These are phyloP conservation scores for Cheumatopsyche charites DNA, from an alignment of 1,140 invertebrate genomes.

Conservation along the genomic window DNA sequence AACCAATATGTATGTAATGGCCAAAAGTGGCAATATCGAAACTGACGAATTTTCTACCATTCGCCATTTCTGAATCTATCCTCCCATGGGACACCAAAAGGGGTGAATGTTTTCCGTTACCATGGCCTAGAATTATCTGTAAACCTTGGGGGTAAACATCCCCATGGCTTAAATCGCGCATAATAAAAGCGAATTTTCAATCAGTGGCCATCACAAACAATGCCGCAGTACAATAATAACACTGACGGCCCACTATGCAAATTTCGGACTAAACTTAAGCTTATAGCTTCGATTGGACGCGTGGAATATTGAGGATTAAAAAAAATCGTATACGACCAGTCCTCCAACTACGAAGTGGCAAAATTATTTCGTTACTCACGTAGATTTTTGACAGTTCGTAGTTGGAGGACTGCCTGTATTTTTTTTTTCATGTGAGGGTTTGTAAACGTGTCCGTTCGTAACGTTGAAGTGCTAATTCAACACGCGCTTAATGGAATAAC, in stretches of 20 bases:
- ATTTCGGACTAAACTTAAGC: neutral
- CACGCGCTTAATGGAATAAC: conserved; percentile 22
- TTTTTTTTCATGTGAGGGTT: neutral
- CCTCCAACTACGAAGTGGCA: neutral
- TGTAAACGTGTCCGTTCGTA: neutral
- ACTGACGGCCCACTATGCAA: neutral
- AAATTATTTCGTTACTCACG: too few species aligned
- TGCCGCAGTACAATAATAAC: conserved; percentile 21
- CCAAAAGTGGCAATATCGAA: too few species aligned
- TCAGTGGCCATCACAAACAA: conserved; percentile 30
- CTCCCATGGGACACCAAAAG: too few species aligned
- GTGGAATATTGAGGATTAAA: neutral
- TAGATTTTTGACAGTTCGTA: too few species aligned
- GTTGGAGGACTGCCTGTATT: too few species aligned
- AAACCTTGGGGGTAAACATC: conserved; percentile 27
- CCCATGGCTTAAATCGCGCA: conserved; percentile 21
- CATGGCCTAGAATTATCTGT: conserved; percentile 12
- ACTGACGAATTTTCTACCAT: too few species aligned
- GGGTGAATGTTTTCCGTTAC: conserved; percentile 12
- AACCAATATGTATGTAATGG: too few species aligned
- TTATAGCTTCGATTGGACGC: too few species aligned
- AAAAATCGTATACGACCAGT: neutral
- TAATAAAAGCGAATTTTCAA: conserved; percentile 38
- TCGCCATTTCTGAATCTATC: too few species aligned
- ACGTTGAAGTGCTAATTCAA: conserved; percentile 27